Base-by-base conservation (phyloP, 2,797 vertebrate species). In the Trachops cirrhosus region DNA sequence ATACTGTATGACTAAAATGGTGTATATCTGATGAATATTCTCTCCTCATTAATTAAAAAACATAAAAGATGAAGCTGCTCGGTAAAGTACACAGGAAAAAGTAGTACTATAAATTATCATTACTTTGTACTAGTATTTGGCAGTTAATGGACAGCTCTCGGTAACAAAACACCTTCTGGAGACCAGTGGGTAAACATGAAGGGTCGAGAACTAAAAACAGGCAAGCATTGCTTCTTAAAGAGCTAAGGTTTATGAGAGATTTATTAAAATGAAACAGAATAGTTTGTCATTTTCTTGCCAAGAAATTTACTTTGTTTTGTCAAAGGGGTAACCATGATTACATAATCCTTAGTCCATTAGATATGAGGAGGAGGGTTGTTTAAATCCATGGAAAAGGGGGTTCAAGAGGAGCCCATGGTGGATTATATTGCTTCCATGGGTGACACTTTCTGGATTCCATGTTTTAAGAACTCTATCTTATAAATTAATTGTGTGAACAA, bases 281-380 rank as follows among this genome's bases (percentile, higher is more conserved):
- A 29, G 74, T 62, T 75, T 94, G 22, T 88, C 22, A 7, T 94
- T 84, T 74, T 32, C n/a, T 85, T 90, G 46, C 59, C 37, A 52
- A 46, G 62, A 94, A 86, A 67, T 91, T 64, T 83, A 9, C 64
- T 89, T 78, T 91, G 37, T 96, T 82, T 96, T 92, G 75, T 86
- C n/a, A 79, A 14, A 78, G 26, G 48, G 8, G 9, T 59, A n/a
- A 5, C 2, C 21, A 5, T 71, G 16, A 87, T 90, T 73, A 46
- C 0, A 7, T 74, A 89, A 62, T 86, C 50, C 18, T 91, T 16
- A 80, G 41, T 87, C 32, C 68, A 7, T 92, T 62, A 75, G 46
- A 26, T 70, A 50, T 93, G 54, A 90, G 73, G 75, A 90, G 24
- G n/a, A 41, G 3, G 37, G 19, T 67, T 54, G 19, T 85, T 85